Percentiles rank a stretch among this genome's conserved stretches.
phyloP scores from a whole-genome alignment of 2,113 vertebrate genomes.

The Toxostoma redivivum region DNA sequence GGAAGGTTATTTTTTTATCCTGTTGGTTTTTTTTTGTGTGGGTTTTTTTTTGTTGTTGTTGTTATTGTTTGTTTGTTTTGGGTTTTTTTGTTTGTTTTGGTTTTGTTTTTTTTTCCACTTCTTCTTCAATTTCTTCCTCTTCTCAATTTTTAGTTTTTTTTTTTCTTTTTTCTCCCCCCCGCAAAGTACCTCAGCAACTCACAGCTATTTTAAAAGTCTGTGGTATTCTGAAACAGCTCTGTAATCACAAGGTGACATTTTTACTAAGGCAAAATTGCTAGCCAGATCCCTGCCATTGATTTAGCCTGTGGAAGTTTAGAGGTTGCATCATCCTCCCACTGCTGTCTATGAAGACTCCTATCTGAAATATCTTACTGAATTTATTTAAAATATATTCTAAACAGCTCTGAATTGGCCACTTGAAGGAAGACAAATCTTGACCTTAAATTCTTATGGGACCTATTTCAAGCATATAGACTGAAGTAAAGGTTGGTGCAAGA shows the following conservation, averaged over 20 bases:
- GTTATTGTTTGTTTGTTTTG: no score
- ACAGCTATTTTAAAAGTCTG: background rate
- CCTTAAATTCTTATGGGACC: background rate
- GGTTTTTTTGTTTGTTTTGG: no score
- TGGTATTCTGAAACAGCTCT: background rate
- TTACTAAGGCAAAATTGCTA: background rate
- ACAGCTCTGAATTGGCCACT: background rate
- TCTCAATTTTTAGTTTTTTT: background rate
- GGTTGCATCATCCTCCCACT: background rate
- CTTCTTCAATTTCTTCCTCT: background rate
- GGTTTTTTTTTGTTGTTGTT: no score
- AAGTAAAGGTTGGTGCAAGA: background rate
- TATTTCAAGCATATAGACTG: background rate
- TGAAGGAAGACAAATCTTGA: background rate
- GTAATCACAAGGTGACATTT: background rate
- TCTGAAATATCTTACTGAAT: background rate
- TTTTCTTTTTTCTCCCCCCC: rapidly evolving
- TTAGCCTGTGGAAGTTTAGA: background rate
- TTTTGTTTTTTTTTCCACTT: background rate
- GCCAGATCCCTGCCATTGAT: background rate
- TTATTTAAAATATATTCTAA: background rate
- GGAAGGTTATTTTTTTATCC: background rate
- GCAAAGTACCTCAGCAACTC: background rate
- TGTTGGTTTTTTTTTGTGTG: background rate
- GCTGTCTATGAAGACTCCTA: background rate